phyloP scores from a whole-genome alignment of 2,113 vertebrate species.

The Amazona vittata region DNA sequence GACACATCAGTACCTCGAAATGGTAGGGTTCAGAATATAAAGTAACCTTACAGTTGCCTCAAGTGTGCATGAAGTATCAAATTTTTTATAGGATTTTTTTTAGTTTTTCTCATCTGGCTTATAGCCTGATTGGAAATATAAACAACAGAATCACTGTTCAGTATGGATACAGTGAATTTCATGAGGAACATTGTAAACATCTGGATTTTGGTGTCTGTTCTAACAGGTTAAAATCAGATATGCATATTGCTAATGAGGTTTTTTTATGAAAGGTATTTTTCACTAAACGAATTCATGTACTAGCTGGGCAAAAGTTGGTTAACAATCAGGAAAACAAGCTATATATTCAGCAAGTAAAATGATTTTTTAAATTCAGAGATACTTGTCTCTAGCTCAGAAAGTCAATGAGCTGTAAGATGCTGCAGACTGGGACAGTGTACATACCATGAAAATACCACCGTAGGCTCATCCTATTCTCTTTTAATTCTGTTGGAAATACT shows the following conservation, averaged over 20 bases:
- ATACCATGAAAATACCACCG: background rate
- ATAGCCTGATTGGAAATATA: background rate
- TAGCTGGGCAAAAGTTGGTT: background rate
- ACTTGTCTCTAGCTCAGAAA: background rate
- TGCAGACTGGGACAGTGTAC: background rate
- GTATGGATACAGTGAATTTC: background rate
- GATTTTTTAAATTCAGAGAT: background rate
- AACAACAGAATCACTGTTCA: background rate
- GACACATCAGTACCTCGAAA: background rate
- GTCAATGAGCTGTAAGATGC: background rate
- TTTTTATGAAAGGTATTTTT: background rate
- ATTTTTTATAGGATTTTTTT: background rate
- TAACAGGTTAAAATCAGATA: background rate
- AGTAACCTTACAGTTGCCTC: slow-evolving; percentile 8
- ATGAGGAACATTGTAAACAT: background rate
- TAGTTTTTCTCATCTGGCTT: background rate
- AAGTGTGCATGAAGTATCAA: slow-evolving; percentile 14
- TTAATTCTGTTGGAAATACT: background rate
- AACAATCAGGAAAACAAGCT: background rate
- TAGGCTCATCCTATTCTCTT: background rate
- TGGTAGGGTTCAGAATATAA: slow-evolving; percentile 3
- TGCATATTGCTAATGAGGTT: background rate
- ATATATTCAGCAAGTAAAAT: background rate
- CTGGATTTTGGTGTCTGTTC: background rate
- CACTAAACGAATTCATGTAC: background rate